Evolutionary conservation across 2,113 vertebrate genomes (phyloP).

Genomic region (Regulus satrapa): DNA sequence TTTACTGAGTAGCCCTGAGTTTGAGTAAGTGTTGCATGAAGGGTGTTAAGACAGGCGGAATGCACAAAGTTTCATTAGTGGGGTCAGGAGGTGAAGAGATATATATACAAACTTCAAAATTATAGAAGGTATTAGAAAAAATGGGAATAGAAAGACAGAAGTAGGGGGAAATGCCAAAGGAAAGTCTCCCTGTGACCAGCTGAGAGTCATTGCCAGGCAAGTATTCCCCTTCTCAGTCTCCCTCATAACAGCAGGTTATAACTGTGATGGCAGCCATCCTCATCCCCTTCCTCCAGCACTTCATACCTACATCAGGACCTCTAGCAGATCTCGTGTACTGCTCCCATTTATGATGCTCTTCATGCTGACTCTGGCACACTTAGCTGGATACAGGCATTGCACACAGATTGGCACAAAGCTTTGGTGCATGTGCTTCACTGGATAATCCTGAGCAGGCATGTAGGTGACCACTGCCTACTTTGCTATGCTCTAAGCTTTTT

Average conservation of each 20-base stretch:
- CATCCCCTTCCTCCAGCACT: neutral
- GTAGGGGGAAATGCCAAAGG: accelerated
- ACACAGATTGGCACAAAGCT: neutral
- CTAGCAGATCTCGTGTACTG: neutral
- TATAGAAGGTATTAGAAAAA: neutral
- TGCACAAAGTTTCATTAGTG: neutral
- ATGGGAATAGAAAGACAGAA: neutral
- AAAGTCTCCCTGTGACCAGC: neutral
- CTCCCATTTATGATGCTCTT: neutral
- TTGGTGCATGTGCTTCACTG: neutral
- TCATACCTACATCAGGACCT: neutral
- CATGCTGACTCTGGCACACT: neutral
- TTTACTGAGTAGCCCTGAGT: neutral
- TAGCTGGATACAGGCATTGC: neutral
- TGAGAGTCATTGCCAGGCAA: neutral
- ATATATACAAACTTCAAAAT: neutral
- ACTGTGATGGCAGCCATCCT: neutral
- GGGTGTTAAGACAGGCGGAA: neutral
- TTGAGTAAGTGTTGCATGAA: neutral
- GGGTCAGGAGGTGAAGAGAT: neutral
- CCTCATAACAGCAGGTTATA: neutral
- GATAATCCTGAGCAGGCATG: neutral
- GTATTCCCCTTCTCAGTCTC: neutral
- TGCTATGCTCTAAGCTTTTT: neutral
- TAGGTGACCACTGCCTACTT: neutral